These are phyloP conservation scores for Xiphophorus birchmanni DNA, from an alignment of 2,797 vertebrate genomes.

Conservation along the genomic window DNA sequence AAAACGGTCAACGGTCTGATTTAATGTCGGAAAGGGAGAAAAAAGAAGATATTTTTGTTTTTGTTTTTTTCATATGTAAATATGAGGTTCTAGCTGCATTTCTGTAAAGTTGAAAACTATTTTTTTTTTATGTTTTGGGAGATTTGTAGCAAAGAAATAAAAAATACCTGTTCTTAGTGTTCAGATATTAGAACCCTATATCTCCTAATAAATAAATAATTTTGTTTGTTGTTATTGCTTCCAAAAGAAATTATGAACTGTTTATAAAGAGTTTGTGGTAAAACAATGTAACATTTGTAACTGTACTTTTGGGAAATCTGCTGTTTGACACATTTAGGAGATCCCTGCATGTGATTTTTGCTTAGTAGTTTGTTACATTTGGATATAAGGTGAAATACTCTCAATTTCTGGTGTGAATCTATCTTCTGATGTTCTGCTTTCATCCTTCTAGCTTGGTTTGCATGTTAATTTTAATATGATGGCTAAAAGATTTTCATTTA, in stretches of 20 bases:
- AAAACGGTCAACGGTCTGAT: neutral
- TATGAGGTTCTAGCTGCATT: neutral
- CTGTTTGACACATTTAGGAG: neutral
- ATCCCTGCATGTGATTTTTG: neutral
- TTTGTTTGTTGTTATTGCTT: constrained; percentile 1
- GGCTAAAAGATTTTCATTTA: neutral
- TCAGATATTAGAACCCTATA: neutral
- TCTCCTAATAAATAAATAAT: too few relatives aligned
- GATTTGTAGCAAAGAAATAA: neutral
- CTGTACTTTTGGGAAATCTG: too few relatives aligned
- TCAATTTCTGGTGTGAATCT: neutral
- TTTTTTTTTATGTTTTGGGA: neutral
- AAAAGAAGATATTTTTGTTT: neutral
- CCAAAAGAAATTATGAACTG: neutral
- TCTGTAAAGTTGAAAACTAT: neutral
- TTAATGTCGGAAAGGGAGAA: neutral
- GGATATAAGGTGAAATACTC: neutral
- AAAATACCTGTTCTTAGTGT: neutral
- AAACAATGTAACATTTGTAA: neutral
- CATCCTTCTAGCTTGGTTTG: neutral
- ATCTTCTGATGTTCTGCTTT: neutral
- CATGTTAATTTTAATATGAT: neutral
- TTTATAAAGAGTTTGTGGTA: neutral
- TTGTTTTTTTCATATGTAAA: neutral
- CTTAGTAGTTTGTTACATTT: neutral